phyloP scores from a whole-genome alignment of 2,888 invertebrate genomes.

The Lottia scabra region DNA sequence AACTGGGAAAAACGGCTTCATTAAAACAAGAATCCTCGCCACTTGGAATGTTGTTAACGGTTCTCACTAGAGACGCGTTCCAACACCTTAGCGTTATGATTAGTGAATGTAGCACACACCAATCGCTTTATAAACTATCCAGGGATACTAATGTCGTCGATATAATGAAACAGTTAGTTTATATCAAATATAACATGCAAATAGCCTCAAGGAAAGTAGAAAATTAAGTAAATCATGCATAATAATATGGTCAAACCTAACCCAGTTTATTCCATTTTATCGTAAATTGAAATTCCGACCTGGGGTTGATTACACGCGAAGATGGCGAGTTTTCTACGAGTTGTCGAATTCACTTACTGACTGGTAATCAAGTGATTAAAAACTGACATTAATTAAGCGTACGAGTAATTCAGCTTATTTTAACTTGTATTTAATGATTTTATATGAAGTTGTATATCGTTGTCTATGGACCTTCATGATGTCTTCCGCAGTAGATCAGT shows the following conservation, averaged over 20 bases:
- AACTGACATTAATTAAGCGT: not conserved
- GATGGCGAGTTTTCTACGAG: not conserved
- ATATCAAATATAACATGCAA: constrained; percentile 5
- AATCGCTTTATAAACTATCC: not conserved
- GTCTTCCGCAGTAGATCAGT: not conserved
- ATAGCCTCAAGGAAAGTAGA: constrained; percentile 2
- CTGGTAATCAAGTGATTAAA: constrained; percentile 1
- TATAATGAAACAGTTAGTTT: constrained; percentile 4
- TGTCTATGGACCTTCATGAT: not conserved
- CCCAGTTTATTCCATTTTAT: not conserved
- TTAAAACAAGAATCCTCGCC: not conserved
- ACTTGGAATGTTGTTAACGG: not conserved
- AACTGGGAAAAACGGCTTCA: not conserved
- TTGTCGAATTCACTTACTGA: not conserved
- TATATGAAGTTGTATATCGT: not conserved
- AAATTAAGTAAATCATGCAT: constrained; percentile 7
- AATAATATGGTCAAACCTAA: constrained; percentile 4
- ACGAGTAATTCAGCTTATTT: not conserved
- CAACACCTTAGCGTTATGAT: not conserved
- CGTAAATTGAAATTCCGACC: constrained; percentile 3
- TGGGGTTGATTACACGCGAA: not conserved
- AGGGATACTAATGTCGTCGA: not conserved
- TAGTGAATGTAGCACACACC: not conserved
- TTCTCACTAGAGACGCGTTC: not conserved
- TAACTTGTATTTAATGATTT: not conserved